These are phyloP conservation scores for Cepaea hortensis DNA, from an alignment of 2,888 invertebrate species.

Conservation along the genomic window DNA sequence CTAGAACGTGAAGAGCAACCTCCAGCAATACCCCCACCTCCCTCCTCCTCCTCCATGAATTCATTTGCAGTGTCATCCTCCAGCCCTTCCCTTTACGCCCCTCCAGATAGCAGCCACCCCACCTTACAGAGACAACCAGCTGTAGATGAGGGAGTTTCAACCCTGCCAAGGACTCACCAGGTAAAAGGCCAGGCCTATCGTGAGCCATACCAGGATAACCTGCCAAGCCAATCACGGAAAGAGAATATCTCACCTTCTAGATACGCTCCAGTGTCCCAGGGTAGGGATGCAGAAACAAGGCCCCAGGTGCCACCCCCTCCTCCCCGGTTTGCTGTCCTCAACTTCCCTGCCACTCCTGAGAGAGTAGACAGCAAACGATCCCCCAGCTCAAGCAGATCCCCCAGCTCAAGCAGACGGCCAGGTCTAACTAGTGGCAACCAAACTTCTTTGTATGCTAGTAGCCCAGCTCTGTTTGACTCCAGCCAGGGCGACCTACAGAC, in stretches of 20 bases:
- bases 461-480: constrained; percentile 18
- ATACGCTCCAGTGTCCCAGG: neutral
- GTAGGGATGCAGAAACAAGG: neutral
- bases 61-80: constrained; percentile 36
- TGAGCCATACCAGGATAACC: neutral
- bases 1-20: constrained; percentile 42
- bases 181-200: neutral
- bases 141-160: neutral
- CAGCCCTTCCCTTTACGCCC: constrained; percentile 26
- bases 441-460: constrained; percentile 17
- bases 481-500: neutral
- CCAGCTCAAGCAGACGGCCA: neutral
- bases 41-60: constrained; percentile 39
- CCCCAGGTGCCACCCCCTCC: constrained; percentile 25
- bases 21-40: constrained; percentile 45
- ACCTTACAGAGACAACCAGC: neutral
- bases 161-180: neutral
- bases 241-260: neutral
- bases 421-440: neutral
- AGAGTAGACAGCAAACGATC: neutral
- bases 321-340: neutral
- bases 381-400: neutral
- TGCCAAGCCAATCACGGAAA: neutral
- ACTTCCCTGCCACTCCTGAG: neutral
- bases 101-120: neutral